These are phyloP conservation scores for Eonycteris spelaea DNA, from an alignment of 2,113 vertebrate species.

Conservation along the genomic window DNA sequence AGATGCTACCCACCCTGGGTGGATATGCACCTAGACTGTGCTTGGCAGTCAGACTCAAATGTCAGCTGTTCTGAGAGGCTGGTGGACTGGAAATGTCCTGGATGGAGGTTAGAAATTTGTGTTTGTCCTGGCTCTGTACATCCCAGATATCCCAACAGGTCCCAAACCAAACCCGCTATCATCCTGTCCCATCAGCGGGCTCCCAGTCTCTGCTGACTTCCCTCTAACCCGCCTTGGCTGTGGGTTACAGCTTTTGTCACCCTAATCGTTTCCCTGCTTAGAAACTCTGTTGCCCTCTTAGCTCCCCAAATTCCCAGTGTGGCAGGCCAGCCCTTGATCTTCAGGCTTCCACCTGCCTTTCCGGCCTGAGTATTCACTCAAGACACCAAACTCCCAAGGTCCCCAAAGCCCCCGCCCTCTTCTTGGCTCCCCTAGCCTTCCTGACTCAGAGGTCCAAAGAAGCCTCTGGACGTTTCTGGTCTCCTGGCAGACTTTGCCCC, in stretches of 20 bases:
- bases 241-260: background rate
- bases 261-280: background rate
- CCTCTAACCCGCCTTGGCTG: background rate
- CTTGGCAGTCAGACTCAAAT: background rate
- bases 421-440: background rate
- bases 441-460: background rate
- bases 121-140: background rate
- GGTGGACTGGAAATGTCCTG: background rate
- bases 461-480: background rate
- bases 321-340: background rate
- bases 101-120: background rate
- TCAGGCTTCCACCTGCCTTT: background rate
- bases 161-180: background rate
- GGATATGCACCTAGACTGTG: accelerated
- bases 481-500: background rate
- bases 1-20: background rate
- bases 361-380: background rate
- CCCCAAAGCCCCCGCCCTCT: background rate
- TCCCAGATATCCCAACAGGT: background rate
- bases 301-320: background rate
- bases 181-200: background rate
- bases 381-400: background rate
- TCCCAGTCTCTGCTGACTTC: background rate
- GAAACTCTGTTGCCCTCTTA: background rate
- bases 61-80: background rate